Conservation (phyloP, 2,113 vertebrate genomes). For the Lutjanus erythropterus region DNA sequence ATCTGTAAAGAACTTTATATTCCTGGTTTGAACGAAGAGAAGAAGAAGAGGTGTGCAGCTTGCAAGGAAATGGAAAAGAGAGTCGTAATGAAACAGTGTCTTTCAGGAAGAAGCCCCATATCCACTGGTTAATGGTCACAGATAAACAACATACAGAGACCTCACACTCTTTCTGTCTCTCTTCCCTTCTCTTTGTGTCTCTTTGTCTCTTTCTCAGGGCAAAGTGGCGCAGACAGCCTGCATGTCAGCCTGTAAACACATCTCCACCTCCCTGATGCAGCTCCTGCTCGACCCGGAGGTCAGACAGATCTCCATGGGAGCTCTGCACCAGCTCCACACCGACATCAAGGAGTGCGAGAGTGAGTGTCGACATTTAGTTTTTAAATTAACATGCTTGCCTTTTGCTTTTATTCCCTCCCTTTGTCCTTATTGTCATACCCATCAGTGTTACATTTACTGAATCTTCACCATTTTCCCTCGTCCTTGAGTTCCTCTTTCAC, state of each 20-base stretch:
- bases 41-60: neutral
- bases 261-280: conserved; percentile 94
- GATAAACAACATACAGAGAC: no score
- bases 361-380: conserved; percentile 78
- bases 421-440: neutral
- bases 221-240: conserved; percentile 99
- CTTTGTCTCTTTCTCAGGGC: conserved; percentile 83
- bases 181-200: no score
- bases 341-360: conserved; percentile 96
- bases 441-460: neutral
- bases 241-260: conserved; percentile 98
- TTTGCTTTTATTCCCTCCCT: no score
- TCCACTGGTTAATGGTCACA: neutral
- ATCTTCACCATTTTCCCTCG: neutral
- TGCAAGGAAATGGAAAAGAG: no score
- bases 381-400: rapidly evolving
- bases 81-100: neutral
- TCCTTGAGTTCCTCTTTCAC: neutral
- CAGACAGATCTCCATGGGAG: conserved; percentile 93
- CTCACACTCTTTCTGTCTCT: neutral
- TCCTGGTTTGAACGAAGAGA: neutral
- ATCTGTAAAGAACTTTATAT: neutral
- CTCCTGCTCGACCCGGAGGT: conserved; percentile 94
- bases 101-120: neutral
- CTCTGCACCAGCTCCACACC: conserved; percentile 94